Evolutionary conservation across 2,113 vertebrate genomes (phyloP).

Genomic region (Athene cunicularia): DNA sequence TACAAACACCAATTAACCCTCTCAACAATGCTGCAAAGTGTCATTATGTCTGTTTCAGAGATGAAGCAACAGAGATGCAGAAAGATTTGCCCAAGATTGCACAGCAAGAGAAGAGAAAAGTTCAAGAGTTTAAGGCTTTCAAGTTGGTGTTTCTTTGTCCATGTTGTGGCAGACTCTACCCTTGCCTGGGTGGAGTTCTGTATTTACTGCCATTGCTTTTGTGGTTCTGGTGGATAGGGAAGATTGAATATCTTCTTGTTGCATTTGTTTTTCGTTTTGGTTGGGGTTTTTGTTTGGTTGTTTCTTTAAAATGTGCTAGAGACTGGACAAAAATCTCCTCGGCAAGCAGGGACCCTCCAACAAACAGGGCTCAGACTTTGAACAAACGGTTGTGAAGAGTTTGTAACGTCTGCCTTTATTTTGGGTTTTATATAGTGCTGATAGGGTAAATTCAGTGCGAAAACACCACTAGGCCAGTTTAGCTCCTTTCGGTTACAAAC

Average conservation of each 20-base stretch:
- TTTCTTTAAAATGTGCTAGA: neutral
- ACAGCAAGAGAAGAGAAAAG: neutral
- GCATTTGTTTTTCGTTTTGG: neutral
- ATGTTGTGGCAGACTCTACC: neutral
- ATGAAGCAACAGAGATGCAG: slow-evolving; percentile 2
- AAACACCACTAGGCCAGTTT: neutral
- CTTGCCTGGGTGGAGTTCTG: neutral
- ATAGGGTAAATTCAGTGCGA: neutral
- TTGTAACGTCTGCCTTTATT: neutral
- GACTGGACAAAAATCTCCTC: neutral
- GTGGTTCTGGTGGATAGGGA: neutral
- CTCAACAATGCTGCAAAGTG: neutral
- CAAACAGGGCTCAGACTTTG: neutral
- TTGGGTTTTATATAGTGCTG: neutral
- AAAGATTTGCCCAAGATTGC: neutral
- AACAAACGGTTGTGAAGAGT: neutral
- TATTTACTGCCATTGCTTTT: neutral
- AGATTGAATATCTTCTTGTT: neutral
- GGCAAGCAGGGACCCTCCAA: neutral
- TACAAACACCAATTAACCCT: slow-evolving; percentile 40
- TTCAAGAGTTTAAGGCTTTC: neutral
- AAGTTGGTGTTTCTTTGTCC: neutral
- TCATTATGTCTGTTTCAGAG: neutral
- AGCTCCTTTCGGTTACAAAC: neutral
- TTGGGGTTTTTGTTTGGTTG: neutral